Evolutionary conservation across 1,140 invertebrate species (phyloP).

Genomic region (Musca vetustissima): DNA sequence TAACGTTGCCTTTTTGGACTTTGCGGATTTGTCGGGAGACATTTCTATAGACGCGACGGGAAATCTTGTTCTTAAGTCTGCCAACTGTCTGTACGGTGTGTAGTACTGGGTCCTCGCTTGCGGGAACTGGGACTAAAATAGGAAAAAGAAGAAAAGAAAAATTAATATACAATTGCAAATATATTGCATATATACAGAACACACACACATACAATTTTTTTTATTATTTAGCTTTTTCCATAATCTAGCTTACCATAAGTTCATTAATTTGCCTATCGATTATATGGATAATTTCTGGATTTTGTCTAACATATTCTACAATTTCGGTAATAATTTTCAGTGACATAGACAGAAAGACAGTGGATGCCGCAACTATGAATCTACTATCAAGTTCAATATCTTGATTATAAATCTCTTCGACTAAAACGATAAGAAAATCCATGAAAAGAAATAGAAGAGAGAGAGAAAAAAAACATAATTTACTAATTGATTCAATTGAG

Average conservation of each 20-base stretch:
- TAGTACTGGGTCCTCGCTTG: conserved; percentile 65
- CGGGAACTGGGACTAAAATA: conserved; percentile 61
- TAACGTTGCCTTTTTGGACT: conserved; percentile 63
- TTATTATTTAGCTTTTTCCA: not conserved
- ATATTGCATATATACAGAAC: too few species aligned
- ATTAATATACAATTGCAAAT: not conserved
- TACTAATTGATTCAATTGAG: not conserved
- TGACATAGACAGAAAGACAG: conserved; percentile 54
- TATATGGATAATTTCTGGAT: conserved; percentile 50
- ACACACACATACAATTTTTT: too few species aligned
- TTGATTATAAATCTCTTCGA: conserved; percentile 29
- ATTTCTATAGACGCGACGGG: conserved; percentile 66
- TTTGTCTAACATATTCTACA: conserved; percentile 53
- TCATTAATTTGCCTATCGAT: conserved; percentile 55
- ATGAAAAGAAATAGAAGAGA: conserved; percentile 3
- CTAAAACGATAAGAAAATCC: conserved; percentile 34
- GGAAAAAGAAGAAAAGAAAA: not conserved
- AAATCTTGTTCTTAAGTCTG: conserved; percentile 68
- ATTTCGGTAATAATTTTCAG: conserved; percentile 53
- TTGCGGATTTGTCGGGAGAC: conserved; percentile 63
- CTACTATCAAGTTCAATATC: conserved; percentile 52
- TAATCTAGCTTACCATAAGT: conserved; percentile 46
- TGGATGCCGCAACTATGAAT: conserved; percentile 54
- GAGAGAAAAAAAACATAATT: not conserved
- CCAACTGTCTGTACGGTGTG: conserved; percentile 72